Evolutionary conservation across 64 coral and sea anemone genomes (phyloP), one percentile per base, ranked within the genome.

Genomic region (Stichodactyla mertensii): DNA sequence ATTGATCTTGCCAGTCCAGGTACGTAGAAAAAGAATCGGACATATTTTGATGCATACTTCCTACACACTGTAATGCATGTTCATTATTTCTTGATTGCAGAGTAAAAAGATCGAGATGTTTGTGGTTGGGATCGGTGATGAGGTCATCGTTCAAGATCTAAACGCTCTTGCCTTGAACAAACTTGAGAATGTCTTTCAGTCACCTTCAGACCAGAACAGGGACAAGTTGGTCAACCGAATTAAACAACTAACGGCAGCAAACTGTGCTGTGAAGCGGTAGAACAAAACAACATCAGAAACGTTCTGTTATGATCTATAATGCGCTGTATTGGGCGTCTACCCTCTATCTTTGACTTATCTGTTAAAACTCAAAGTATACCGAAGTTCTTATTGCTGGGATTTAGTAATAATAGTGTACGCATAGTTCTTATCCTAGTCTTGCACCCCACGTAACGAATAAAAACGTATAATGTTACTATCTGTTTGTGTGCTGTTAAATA

Each of bases 51-150:
- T 5, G 19, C 59, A 16, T 61, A 16, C 18, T 5, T 16, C 5
- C 4, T 18, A 61, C 4, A 13, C 10, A 4, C 13, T 61, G 13
- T 61, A 13, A 61, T 61, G 59, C 36, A 20, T 27, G 10, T 27
- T 74, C 0, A 11, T 74, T 74, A 26, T 74, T 23, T 71, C 10
- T 12, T 27, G 9, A 9, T 74, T 31, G 0, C 20, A 81, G 78
- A 55, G 54, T 4, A 23, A 19, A 16, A 81, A 81, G 1, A 22
- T 81, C 78, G 15, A 54, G 6, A 7, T 81, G 4, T 55, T 81
- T 19, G 78, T 81, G 13, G 51, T 81, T 81, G 78, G 78, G 15
- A 81, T 81, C 12, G 78, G 78, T 20, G 78, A 81, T 81, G 78
- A 55, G 51, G 51, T 52, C 53, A 8, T 81, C 6, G 14, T 20